Percentiles rank a stretch among this genome's conserved stretches.
phyloP scores from a whole-genome alignment of 2,113 vertebrate genomes.

The Muntiacus muntjak region DNA sequence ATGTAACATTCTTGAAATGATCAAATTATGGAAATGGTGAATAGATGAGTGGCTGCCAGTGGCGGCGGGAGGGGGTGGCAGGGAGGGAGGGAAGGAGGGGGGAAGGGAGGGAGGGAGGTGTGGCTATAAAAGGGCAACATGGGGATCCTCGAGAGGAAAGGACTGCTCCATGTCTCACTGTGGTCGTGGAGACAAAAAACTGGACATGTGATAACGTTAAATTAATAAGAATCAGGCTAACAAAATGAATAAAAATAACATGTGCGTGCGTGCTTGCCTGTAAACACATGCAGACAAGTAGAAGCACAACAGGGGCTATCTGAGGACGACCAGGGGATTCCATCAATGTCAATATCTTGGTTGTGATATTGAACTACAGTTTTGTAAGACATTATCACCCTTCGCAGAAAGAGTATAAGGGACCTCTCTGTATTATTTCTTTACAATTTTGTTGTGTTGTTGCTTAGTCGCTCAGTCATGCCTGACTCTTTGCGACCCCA shows the following conservation, averaged over 20 bases:
- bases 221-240: not conserved
- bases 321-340: rapidly evolving
- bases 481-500: not conserved
- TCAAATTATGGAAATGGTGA: not conserved
- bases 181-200: not conserved
- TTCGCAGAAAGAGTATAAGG: not conserved
- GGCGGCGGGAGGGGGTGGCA: not conserved
- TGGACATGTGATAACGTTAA: rapidly evolving
- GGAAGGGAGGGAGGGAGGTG: not conserved
- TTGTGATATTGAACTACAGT: not conserved
- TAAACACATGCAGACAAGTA: rapidly evolving
- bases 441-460: not conserved
- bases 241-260: not conserved
- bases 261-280: not conserved
- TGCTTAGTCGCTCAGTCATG: not conserved
- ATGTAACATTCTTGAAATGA: not conserved
- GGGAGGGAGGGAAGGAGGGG: not conserved
- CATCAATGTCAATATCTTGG: rapidly evolving
- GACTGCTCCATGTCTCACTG: not conserved
- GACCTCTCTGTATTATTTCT: not conserved
- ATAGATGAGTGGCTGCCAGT: not conserved
- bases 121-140: slow-evolving; percentile 4
- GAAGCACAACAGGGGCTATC: no score
- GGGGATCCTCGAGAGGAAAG: rapidly evolving
- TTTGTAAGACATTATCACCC: not conserved